A percentile compares a stretch with the other conserved stretches of the same genome.
Evolutionary conservation across 2,113 vertebrate species (phyloP).

Genomic region (Bubo bubo): DNA sequence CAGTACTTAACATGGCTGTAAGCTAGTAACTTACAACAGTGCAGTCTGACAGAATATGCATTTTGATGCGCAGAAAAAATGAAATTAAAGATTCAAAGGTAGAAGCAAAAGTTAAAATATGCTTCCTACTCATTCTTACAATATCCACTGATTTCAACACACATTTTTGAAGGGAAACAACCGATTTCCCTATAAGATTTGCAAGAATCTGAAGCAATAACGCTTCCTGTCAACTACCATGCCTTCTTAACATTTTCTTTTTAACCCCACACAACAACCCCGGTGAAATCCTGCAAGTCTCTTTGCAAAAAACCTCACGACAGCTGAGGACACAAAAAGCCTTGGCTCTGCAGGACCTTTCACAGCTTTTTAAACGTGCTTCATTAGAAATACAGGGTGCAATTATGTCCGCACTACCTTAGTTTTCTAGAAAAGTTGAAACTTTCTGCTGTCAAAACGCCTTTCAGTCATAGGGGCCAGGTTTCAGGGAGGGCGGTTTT

Average conservation of each 20-base stretch:
- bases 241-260: neutral
- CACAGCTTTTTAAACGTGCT: neutral
- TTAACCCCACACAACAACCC: neutral
- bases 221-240: neutral
- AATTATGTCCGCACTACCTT: neutral
- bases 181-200: neutral
- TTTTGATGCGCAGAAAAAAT: neutral
- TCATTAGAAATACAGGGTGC: neutral
- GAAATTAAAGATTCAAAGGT: neutral
- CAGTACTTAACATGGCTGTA: neutral
- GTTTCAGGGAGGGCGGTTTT: rapidly evolving
- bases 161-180: neutral
- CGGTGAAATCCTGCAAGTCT: neutral
- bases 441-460: neutral
- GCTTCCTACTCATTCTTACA: neutral
- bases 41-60: neutral
- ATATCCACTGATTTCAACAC: neutral
- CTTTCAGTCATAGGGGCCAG: rapidly evolving
- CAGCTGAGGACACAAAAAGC: neutral
- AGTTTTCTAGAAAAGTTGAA: neutral
- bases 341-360: neutral
- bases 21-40: neutral
- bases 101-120: neutral
- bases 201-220: neutral
- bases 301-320: neutral